A percentile compares a stretch with the other conserved stretches of the same genome.
These are phyloP conservation scores for Podarcis cretensis DNA, from an alignment of 2,113 vertebrate species.

Conservation along the genomic window DNA sequence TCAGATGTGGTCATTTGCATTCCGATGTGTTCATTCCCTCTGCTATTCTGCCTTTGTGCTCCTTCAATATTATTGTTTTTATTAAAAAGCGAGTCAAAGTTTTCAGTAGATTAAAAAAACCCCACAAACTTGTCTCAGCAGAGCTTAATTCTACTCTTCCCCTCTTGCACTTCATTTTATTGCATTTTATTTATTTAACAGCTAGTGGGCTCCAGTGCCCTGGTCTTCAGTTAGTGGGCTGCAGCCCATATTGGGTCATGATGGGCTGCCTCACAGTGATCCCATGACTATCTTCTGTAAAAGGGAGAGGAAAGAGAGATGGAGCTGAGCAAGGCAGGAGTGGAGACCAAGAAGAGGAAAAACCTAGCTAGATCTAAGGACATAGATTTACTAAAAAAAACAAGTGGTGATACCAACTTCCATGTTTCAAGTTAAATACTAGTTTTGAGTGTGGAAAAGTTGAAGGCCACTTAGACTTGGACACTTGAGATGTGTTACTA, in stretches of 20 bases:
- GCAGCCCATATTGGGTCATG: not conserved
- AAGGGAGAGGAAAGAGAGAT: not conserved
- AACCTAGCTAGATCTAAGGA: not conserved
- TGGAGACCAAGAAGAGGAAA: not conserved
- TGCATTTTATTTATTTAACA: not conserved
- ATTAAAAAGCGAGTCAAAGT: not conserved
- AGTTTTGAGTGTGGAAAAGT: not conserved
- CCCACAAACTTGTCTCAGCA: not conserved
- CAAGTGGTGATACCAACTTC: not conserved
- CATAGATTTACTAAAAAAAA: not conserved
- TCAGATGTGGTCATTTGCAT: not conserved
- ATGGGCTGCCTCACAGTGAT: not conserved
- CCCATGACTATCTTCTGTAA: not conserved
- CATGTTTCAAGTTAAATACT: not conserved
- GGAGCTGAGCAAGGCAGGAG: no score
- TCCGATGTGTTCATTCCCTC: not conserved
- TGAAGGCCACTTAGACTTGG: not conserved
- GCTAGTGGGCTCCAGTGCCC: not conserved
- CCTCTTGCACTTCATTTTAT: not conserved
- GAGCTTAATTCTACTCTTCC: not conserved
- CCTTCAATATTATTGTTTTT: conserved; percentile 8
- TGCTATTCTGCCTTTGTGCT: not conserved
- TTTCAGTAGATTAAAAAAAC: not conserved
- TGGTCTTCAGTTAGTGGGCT: not conserved
- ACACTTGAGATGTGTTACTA: not conserved